Evolutionary conservation across 1,140 invertebrate species (phyloP).

Genomic region (Tetragnatha versicolor): DNA sequence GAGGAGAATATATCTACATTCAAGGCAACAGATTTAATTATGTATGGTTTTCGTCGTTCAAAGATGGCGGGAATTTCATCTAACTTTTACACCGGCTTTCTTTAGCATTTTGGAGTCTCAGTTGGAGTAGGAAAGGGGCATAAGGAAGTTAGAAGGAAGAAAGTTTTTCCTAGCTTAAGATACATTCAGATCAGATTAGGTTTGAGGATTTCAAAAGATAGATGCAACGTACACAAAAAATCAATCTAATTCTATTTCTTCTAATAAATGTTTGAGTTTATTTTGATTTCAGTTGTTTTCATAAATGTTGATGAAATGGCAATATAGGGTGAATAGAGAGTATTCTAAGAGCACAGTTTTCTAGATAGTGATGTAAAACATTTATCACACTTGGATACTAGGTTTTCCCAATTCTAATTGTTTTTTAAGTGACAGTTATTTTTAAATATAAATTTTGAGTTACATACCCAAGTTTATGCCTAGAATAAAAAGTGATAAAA

Average conservation of each 20-base stretch:
- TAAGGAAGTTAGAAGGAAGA: neutral
- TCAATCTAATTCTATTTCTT: too few relatives aligned
- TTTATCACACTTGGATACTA: too few relatives aligned
- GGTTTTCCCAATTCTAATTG: too few relatives aligned
- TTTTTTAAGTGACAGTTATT: too few relatives aligned
- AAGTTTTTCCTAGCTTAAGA: too few relatives aligned
- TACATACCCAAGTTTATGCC: too few relatives aligned
- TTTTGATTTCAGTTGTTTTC: neutral
- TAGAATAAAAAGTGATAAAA: too few relatives aligned
- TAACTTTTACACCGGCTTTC: slow-evolving; percentile 21
- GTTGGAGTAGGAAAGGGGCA: neutral
- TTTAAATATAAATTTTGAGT: too few relatives aligned
- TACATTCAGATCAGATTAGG: neutral
- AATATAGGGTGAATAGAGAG: neutral
- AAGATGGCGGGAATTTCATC: slow-evolving; percentile 18
- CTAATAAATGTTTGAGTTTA: too few relatives aligned
- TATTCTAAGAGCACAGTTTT: too few relatives aligned
- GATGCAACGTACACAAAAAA: neutral
- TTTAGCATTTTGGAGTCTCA: neutral
- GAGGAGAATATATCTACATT: too few relatives aligned
- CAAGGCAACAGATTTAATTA: slow-evolving; percentile 7
- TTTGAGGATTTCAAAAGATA: neutral
- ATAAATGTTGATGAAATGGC: neutral
- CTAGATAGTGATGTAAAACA: too few relatives aligned
- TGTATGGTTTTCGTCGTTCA: slow-evolving; percentile 9